These are phyloP conservation scores for Ceramica pisi DNA, from an alignment of 2,888 invertebrate species.

Conservation along the genomic window DNA sequence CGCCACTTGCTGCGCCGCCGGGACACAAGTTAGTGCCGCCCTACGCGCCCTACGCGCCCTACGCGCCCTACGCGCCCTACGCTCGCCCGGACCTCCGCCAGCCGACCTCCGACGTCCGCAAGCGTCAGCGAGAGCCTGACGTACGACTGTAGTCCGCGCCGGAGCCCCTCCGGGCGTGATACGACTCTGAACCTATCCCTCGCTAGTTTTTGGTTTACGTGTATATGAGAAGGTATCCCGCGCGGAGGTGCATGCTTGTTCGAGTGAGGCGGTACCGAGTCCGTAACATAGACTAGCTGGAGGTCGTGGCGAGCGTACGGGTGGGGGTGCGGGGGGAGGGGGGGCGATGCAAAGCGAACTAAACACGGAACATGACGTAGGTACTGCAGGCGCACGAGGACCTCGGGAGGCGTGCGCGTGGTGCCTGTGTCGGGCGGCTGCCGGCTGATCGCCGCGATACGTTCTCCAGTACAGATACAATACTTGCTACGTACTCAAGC, in stretches of 20 bases:
- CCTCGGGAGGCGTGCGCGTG: conserved; percentile 65
- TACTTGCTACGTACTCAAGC: conserved; percentile 49
- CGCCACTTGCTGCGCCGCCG: conserved; percentile 77
- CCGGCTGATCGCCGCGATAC: conserved; percentile 56
- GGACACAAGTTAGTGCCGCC: conserved; percentile 69
- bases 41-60: too few relatives aligned
- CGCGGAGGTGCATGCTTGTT: conserved; percentile 34
- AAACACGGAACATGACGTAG: conserved; percentile 69
- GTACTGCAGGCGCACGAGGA: conserved; percentile 42
- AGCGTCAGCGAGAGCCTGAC: background rate
- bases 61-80: conserved; percentile 55
- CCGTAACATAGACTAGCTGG: conserved; percentile 26
- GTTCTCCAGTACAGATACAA: conserved; percentile 16
- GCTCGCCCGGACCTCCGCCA: conserved; percentile 32
- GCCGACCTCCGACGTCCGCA: background rate
- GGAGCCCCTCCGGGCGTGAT: conserved; percentile 27
- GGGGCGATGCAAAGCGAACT: conserved; percentile 84
- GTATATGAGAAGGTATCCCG: conserved; percentile 18
- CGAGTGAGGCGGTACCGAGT: background rate
- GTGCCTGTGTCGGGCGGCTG: conserved; percentile 50
- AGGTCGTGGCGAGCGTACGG: conserved; percentile 72
- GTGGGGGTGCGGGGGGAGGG: conserved; percentile 74
- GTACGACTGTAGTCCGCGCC: background rate
- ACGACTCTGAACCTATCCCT: background rate
- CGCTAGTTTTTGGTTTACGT: background rate